phyloP scores from a whole-genome alignment of 2,888 invertebrate genomes.

The Corythucha ciliata region DNA sequence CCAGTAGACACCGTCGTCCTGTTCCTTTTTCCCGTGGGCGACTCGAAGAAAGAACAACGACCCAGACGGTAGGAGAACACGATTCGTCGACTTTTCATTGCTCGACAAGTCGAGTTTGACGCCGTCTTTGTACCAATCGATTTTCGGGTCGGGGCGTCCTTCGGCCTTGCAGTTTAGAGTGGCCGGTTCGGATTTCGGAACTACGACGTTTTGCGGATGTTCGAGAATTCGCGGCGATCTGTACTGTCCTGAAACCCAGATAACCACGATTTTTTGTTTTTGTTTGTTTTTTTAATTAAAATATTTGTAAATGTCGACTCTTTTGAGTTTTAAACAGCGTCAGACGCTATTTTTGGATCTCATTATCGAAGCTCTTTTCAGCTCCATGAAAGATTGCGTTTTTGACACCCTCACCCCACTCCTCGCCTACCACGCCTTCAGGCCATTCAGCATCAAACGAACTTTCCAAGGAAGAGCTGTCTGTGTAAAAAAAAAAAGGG shows the following conservation, averaged over 20 bases:
- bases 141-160: conserved; percentile 81
- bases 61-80: conserved; percentile 80
- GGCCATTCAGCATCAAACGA: no score
- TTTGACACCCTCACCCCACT: no score
- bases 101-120: conserved; percentile 21
- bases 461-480: no score
- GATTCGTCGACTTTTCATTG: conserved; percentile 43
- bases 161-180: conserved; percentile 96
- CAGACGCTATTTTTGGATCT: no score
- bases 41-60: conserved; percentile 91
- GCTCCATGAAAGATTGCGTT: no score
- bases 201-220: conserved; percentile 92
- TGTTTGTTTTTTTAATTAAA: no score
- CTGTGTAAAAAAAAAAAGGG: no score
- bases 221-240: conserved; percentile 90
- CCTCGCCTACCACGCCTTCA: no score
- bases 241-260: conserved; percentile 64
- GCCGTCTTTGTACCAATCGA: conserved; percentile 59
- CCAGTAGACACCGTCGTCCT: conserved; percentile 92
- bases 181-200: conserved; percentile 92
- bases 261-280: no score
- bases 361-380: no score
- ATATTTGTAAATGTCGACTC: no score
- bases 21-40: conserved; percentile 88
- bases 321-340: no score